Base-by-base conservation (phyloP, 2,113 vertebrate species). In the Agapornis roseicollis region DNA sequence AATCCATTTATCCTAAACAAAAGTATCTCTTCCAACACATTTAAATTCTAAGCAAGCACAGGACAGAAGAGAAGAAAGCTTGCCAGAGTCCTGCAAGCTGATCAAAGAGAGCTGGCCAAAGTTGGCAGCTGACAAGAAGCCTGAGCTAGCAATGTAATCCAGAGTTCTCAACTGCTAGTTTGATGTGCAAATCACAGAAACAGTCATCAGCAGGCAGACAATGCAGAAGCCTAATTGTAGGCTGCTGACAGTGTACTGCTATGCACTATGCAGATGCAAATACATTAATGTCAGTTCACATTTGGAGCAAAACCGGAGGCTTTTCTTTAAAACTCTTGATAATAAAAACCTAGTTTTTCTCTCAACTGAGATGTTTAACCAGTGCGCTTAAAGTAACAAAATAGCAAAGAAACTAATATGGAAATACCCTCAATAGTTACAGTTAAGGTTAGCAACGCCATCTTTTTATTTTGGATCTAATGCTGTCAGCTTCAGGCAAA, bases 111-210 rank as follows among this genome's bases (percentile, higher is more conserved):
- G 49, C 82, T 73, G 84, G 47, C 71, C 68, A 39, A 50, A 72
- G 79, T 7, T 79, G 76, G 71, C 84, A 94, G 88, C 85, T 95
- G 93, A 71, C 74, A 44, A 69, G 41, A 52, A 76, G 85, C 80
- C 55, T 33, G 83, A 73, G 76, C 68, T 49, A 2, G 33, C 39
- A 8, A 37, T 3, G 2, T 20, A 60, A 11, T 31, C 66, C 80
- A 66, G 74, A 53, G 50, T 72, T 74, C 56, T 74, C 56, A 39
- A 3, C 39, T 66, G 33, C 27, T 35, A 14, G 10, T 47, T 53
- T 10, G 0, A 1, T 10, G 17, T 60, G 71, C 50, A 52, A 25
- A 83, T 37, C 1, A 0, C 77, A 88, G 25, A 66, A 68, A 10
- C 61, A n/a, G 8, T 14, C 88, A 52, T 1, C 86, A 74, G 69